Percentiles rank a stretch among this genome's conserved stretches.
Conservation (phyloP, 2,797 vertebrate genomes). For the Trichosurus vulpecula region DNA sequence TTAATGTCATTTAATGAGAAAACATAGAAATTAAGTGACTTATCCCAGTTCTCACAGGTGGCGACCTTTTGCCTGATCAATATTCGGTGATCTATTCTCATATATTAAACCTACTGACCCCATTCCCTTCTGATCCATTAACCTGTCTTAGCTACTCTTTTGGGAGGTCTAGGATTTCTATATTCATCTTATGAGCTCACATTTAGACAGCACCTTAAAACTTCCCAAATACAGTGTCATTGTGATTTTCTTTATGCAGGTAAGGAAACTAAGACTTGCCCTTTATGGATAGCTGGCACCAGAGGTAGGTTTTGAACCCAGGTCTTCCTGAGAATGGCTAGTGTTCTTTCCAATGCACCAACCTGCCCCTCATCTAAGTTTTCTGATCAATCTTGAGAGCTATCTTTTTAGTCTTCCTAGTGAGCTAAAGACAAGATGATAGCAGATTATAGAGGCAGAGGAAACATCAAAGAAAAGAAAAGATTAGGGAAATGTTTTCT, state of each 20-base stretch:
- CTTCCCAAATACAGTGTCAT: not conserved
- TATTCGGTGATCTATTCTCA: not conserved
- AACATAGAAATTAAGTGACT: not conserved
- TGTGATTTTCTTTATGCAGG: not conserved
- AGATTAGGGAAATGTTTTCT: constrained; percentile 9
- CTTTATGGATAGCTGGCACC: not conserved
- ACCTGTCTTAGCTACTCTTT: not conserved
- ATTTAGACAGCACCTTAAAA: not conserved
- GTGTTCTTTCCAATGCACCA: not conserved
- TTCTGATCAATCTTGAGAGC: not conserved
- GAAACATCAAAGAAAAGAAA: constrained; percentile 37
- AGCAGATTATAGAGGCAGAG: not conserved
- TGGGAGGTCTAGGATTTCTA: not conserved
- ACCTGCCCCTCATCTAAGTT: not conserved
- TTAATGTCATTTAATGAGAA: not conserved
- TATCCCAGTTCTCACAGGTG: not conserved
- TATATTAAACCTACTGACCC: not conserved
- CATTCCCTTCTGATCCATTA: not conserved
- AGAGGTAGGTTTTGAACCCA: not conserved
- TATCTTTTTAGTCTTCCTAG: constrained; percentile 12
- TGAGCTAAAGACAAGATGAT: constrained; percentile 16
- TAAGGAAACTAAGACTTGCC: not conserved
- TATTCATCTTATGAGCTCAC: not conserved
- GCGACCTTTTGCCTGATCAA: not conserved
- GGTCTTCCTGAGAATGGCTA: not conserved